phyloP scores from a whole-genome alignment of 2,797 vertebrate species.

The Oophaga sylvatica region DNA sequence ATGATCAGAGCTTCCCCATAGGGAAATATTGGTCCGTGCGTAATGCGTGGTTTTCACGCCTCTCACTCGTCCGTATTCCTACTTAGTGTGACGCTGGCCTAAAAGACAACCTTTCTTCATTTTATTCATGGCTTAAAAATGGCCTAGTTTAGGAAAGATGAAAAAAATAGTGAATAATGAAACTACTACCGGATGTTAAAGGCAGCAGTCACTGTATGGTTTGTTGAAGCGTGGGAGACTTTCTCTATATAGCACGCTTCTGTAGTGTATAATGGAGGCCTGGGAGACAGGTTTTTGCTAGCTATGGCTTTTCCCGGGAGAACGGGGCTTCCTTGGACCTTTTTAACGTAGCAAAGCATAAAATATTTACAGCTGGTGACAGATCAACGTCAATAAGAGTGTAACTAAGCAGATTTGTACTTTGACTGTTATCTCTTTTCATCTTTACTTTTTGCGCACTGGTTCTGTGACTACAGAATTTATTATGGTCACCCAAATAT shows the following conservation, averaged over 20 bases:
- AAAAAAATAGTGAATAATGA: not conserved
- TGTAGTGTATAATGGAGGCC: not conserved
- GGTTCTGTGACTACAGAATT: not conserved
- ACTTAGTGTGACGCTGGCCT: too few species aligned
- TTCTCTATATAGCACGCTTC: not conserved
- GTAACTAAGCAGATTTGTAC: not conserved
- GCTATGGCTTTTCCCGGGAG: conserved; percentile 7
- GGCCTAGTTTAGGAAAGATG: not conserved
- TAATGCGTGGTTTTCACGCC: too few species aligned
- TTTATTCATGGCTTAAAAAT: too few species aligned
- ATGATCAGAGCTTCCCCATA: too few species aligned
- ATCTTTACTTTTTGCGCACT: not conserved
- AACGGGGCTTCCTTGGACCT: not conserved
- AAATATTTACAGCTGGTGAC: not conserved
- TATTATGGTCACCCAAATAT: not conserved
- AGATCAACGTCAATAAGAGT: not conserved
- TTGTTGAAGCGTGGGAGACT: not conserved
- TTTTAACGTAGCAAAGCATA: not conserved
- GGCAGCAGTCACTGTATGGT: not conserved
- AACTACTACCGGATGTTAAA: not conserved
- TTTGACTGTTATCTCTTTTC: conserved; percentile 4
- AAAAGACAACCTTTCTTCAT: too few species aligned
- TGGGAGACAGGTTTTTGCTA: not conserved
- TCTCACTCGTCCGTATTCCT: too few species aligned
- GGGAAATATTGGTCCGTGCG: too few species aligned